phyloP scores from a whole-genome alignment of 2,888 invertebrate species.

The Archaeoteleia sp. region DNA sequence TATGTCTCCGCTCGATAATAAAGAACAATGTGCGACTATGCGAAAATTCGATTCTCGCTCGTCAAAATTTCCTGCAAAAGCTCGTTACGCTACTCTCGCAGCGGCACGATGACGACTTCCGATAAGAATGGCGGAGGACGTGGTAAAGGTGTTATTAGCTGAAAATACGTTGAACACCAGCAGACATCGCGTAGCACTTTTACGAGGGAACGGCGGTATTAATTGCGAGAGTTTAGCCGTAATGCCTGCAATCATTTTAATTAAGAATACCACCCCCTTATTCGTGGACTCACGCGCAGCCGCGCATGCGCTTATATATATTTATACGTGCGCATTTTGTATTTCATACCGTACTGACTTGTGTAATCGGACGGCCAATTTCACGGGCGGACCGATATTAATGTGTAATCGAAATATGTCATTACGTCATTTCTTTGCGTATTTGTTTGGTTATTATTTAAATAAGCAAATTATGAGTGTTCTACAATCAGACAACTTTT shows the following conservation, averaged over 20 bases:
- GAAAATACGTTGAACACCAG: slow-evolving; percentile 65
- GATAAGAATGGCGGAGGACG: slow-evolving; percentile 64
- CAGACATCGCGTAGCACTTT: slow-evolving; percentile 64
- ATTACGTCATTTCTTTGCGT: too few species aligned
- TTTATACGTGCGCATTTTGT: slow-evolving; percentile 53
- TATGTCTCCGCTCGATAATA: slow-evolving; percentile 38
- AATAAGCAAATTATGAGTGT: too few species aligned
- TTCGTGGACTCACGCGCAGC: slow-evolving; percentile 50
- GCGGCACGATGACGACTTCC: slow-evolving; percentile 61
- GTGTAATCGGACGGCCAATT: slow-evolving; percentile 46
- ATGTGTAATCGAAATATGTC: too few species aligned
- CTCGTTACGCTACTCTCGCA: slow-evolving; percentile 57
- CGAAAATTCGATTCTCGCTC: slow-evolving; percentile 53
- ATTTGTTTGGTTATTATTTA: too few species aligned
- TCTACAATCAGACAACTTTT: too few species aligned
- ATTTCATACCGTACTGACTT: slow-evolving; percentile 53
- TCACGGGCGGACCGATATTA: too few species aligned
- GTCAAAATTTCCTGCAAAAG: slow-evolving; percentile 60
- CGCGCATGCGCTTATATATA: slow-evolving; percentile 33
- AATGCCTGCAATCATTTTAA: slow-evolving; percentile 72
- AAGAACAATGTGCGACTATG: slow-evolving; percentile 27
- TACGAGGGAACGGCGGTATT: slow-evolving; percentile 63
- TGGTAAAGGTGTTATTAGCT: slow-evolving; percentile 68
- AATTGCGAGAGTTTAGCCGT: slow-evolving; percentile 70
- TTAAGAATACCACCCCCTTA: slow-evolving; percentile 64